These are phyloP conservation scores for Cladorhizidae sp. DNA, from an alignment of 37 sponge, comb jelly and placozoan species.

Conservation along the genomic window DNA sequence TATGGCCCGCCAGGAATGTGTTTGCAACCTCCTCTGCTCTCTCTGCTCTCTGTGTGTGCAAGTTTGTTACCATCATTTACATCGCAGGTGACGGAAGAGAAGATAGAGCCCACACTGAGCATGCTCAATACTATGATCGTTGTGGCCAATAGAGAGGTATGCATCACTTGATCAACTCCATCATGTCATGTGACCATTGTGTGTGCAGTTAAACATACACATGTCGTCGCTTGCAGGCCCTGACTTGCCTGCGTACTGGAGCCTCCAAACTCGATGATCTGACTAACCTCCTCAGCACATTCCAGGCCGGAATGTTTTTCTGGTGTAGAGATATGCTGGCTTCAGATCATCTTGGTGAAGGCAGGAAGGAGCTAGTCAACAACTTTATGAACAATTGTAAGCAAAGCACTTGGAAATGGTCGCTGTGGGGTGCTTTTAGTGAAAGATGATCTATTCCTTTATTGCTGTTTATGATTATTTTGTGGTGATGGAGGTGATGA, in stretches of 20 bases:
- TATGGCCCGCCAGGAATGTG: no score
- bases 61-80: no score
- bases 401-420: no score
- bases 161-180: background rate
- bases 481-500: no score
- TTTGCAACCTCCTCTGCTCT: no score
- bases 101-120: slow-evolving; percentile 16
- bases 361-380: slow-evolving; percentile 4
- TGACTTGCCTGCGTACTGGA: slow-evolving; percentile 5
- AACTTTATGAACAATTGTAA: slow-evolving; percentile 36
- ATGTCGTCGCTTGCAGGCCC: slow-evolving; percentile 23
- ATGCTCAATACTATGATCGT: slow-evolving; percentile 61
- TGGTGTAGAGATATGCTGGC: slow-evolving; percentile 49
- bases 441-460: no score
- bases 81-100: slow-evolving; percentile 4
- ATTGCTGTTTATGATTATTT: no score
- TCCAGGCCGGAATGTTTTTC: slow-evolving; percentile 59
- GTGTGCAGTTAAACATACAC: no score
- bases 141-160: slow-evolving; percentile 62
- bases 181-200: background rate
- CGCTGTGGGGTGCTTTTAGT: no score
- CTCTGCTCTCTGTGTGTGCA: no score
- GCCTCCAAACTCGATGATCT: slow-evolving; percentile 40
- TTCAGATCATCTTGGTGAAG: background rate
- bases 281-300: slow-evolving; percentile 50